Evolutionary conservation across 2,113 vertebrate species (phyloP), one percentile per base, ranked within the genome.

Genomic region (Eira barbara): DNA sequence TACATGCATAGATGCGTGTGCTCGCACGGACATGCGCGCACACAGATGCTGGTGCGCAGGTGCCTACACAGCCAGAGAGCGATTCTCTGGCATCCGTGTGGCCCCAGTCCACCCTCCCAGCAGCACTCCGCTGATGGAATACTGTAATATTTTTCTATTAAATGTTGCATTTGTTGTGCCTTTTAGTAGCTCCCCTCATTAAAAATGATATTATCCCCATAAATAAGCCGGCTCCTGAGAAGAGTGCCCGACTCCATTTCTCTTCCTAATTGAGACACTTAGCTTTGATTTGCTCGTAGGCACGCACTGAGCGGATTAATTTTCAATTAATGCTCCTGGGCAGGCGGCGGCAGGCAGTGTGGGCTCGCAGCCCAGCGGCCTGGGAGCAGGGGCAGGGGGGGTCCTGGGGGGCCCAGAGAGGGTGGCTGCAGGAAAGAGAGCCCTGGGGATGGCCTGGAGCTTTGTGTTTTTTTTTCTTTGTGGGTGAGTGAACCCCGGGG

Each of bases 241-340:
- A 87, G 86, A 92, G 89, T 42, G 93, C 97, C 55, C 4, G 52
- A 97, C 96, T 95, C 96, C 85, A 97, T 98, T 97, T 97, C 98
- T 97, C 98, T 98, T 98, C 81, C 97, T 98, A 98, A 98, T 97
- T 89, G 85, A 98, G 98, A 71, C 98, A 96, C 96, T 97, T 97
- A 98, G 92, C 63, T 95, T 97, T 98, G 97, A 98, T 98, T 98
- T 98, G 98, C 94, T 49, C 10, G 65, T 95, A 88, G 15, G 98
- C 97, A 95, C 87, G 7, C 94, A 97, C 96, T 3, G 79, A 98
- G 96, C 27, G 83, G 97, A 98, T 98, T 98, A 98, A 98, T 98
- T 98, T 98, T 98, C 98, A 98, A 97, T 98, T 98, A 98, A 98
- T 96, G 96, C 69, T 96, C 90, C 83, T 63, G 91, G 89, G 94